These are phyloP conservation scores for Lasioglossum pauxillum DNA, from an alignment of 2,888 invertebrate species.

Conservation along the genomic window DNA sequence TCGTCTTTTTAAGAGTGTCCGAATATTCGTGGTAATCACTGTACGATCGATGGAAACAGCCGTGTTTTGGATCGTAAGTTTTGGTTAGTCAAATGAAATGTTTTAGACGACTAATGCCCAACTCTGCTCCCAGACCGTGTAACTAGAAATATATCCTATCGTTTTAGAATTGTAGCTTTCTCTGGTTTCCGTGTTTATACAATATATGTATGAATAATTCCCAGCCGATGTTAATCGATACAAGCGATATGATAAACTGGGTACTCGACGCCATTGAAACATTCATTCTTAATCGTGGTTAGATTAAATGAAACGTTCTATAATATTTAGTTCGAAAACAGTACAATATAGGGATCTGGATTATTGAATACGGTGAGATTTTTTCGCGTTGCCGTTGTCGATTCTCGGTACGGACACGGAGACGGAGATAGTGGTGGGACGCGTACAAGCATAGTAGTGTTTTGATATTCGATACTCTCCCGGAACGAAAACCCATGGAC, in stretches of 20 bases:
- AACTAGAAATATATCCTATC: slow-evolving; percentile 52
- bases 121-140: slow-evolving; percentile 19
- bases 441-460: slow-evolving; percentile 19
- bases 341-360: background rate
- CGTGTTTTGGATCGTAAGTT: background rate
- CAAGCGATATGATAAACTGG: slow-evolving; percentile 1
- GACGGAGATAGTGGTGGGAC: slow-evolving; percentile 3
- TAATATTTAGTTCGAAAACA: slow-evolving; percentile 11
- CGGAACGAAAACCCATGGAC: slow-evolving; percentile 6
- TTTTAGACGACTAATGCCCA: background rate
- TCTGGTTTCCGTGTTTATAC: slow-evolving; percentile 55
- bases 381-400: background rate
- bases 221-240: slow-evolving; percentile 30
- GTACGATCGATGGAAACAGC: background rate
- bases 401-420: background rate
- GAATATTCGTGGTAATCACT: too few relatives aligned
- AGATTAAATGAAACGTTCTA: background rate
- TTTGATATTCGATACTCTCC: slow-evolving; percentile 28
- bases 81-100: background rate
- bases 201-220: slow-evolving; percentile 44
- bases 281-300: background rate
- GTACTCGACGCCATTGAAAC: slow-evolving; percentile 4
- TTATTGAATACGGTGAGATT: background rate
- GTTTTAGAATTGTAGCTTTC: slow-evolving; percentile 48
- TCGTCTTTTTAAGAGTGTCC: too few relatives aligned